Evolutionary conservation across 2,797 vertebrate species (phyloP), one percentile per base, ranked within the genome.

Genomic region (Epinephelus awoara): DNA sequence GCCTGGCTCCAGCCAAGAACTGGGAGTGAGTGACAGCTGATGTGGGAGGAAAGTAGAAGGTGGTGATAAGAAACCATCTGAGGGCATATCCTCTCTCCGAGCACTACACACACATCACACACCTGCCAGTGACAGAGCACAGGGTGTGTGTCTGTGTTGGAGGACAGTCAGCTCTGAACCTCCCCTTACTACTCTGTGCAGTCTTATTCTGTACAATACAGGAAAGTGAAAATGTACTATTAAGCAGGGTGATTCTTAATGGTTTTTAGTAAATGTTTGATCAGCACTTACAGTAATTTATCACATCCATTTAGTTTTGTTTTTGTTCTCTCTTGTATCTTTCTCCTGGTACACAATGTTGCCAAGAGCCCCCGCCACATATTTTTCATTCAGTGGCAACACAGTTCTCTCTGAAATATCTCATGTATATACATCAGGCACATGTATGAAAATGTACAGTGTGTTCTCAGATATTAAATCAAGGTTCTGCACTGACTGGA

Each of bases 61-160:
- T 23, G 58, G 63, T 73, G 76, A 79, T 82, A 71, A 71, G 72
- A 74, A 73, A 50, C 40, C 52, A 56, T 67, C 63, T 13, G 27
- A 62, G 65, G 72, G 52, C 65, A 78, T 46, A 57, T 69, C 69
- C 21, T 69, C 69, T 67, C 49, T 67, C 27, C 6, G 18, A 76
- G 47, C 7, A 11, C 19, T 9, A 19, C 55, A 59, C 75, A 59
- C 78, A 57, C 61, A 77, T 21, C 75, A 62, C 63, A 71, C 17
- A 64, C 15, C 75, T 79, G 75, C 54, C 51, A 63, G 40, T 2
- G 27, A 58, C 51, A 57, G 10, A 55, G 42, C 9, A 49, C 55
- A 27, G 44, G n/a, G 9, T 8, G 14, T n/a, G 19, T 62, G 40
- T 34, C 34, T 61, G 54, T 44, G 34, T 2, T 4, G 18, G 34